Evolutionary conservation across 2,113 vertebrate genomes (phyloP).

Genomic region (Misgurnus mizolepis): DNA sequence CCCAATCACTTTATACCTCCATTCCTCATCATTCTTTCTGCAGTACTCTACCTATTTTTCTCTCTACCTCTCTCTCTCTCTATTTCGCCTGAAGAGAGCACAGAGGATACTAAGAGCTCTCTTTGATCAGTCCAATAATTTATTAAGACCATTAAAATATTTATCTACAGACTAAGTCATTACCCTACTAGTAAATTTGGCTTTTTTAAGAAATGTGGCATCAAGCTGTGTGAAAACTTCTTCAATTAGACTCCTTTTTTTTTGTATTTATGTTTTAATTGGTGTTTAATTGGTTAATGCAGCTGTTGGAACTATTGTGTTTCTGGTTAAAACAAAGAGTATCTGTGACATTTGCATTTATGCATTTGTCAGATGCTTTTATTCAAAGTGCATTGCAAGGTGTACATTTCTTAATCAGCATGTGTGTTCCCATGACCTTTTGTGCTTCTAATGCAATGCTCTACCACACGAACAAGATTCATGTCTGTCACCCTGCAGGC

Average conservation of each 20-base stretch:
- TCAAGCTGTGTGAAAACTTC: background rate
- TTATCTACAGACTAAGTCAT: conserved; percentile 38
- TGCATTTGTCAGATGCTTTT: no score
- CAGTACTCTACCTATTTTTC: background rate
- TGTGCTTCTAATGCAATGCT: no score
- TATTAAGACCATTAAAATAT: conserved; percentile 63
- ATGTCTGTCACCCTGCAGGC: no score
- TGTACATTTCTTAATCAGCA: no score
- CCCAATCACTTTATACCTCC: conserved; percentile 23
- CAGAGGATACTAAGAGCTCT: background rate
- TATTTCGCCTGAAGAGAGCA: background rate
- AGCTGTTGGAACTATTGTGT: background rate
- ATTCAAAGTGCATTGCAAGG: no score
- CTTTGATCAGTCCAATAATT: conserved; percentile 64
- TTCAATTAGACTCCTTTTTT: background rate
- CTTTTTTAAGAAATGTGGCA: background rate
- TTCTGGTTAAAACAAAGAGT: background rate
- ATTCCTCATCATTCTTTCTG: conserved; percentile 26
- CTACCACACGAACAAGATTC: no score
- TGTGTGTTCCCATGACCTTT: no score
- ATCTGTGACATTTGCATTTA: no score
- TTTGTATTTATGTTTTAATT: background rate
- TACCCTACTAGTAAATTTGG: background rate
- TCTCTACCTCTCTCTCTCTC: background rate
- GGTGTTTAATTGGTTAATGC: background rate